phyloP scores from a whole-genome alignment of 2,113 vertebrate species.

The Cavia aperea region DNA sequence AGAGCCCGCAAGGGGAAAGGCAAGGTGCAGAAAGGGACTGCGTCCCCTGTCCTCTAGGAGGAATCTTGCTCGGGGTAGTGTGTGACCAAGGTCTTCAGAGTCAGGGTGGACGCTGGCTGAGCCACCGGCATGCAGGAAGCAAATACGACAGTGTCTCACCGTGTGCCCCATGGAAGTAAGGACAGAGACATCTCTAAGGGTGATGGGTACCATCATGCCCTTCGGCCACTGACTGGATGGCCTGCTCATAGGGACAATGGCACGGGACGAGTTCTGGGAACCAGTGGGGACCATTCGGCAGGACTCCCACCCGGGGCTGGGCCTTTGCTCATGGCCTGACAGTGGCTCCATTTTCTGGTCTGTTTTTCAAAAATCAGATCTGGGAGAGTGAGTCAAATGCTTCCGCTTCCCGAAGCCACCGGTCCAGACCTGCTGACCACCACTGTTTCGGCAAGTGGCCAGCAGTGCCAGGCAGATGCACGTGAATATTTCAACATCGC shows the following conservation, averaged over 20 bases:
- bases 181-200: neutral
- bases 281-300: neutral
- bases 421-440: neutral
- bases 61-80: rapidly evolving
- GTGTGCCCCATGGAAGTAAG: neutral
- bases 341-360: neutral
- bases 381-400: neutral
- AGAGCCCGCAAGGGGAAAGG: neutral
- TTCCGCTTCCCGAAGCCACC: neutral
- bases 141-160: neutral
- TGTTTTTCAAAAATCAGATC: neutral
- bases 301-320: neutral
- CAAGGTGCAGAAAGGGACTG: neutral
- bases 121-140: neutral
- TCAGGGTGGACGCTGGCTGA: neutral
- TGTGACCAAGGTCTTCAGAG: neutral
- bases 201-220: rapidly evolving
- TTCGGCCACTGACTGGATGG: neutral
- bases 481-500: neutral
- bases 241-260: neutral
- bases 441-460: neutral
- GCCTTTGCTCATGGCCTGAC: neutral
- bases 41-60: rapidly evolving
- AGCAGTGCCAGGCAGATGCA: neutral
- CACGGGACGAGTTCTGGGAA: rapidly evolving